phyloP scores from a whole-genome alignment of 1,140 invertebrate genomes.

The Gryllus bimaculatus region DNA sequence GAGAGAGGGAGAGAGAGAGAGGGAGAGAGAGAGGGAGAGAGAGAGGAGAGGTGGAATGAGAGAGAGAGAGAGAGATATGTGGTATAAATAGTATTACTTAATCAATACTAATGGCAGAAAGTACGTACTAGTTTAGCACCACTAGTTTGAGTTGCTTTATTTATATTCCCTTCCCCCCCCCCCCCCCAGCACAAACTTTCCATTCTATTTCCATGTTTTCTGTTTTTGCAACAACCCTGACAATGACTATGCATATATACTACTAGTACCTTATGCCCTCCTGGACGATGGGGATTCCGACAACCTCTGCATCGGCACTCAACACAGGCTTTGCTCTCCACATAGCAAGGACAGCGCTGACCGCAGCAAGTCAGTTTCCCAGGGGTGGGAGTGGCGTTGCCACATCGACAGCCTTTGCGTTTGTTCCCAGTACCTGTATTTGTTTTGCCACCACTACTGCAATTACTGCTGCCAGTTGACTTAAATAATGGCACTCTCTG shows the following conservation, averaged over 20 bases:
- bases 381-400: slow-evolving; percentile 76
- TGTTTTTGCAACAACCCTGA: too few species aligned
- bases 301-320: slow-evolving; percentile 86
- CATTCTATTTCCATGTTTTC: too few species aligned
- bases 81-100: too few species aligned
- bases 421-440: slow-evolving; percentile 38
- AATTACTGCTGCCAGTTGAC: slow-evolving; percentile 30
- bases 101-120: too few species aligned
- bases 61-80: too few species aligned
- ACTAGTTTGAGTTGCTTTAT: too few species aligned
- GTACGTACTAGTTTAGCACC: too few species aligned
- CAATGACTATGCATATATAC: neutral
- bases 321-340: slow-evolving; percentile 72
- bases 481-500: slow-evolving; percentile 25
- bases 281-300: slow-evolving; percentile 73
- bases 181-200: too few species aligned
- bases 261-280: slow-evolving; percentile 59
- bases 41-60: too few species aligned
- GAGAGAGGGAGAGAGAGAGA: too few species aligned
- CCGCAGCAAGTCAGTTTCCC: slow-evolving; percentile 87
- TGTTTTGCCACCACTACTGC: slow-evolving; percentile 31
- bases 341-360: slow-evolving; percentile 87
- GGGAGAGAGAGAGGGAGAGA: too few species aligned
- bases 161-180: too few species aligned
- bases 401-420: slow-evolving; percentile 76